phyloP scores from a whole-genome alignment of 2,888 invertebrate species.

The Carpatolechia fugitivella region DNA sequence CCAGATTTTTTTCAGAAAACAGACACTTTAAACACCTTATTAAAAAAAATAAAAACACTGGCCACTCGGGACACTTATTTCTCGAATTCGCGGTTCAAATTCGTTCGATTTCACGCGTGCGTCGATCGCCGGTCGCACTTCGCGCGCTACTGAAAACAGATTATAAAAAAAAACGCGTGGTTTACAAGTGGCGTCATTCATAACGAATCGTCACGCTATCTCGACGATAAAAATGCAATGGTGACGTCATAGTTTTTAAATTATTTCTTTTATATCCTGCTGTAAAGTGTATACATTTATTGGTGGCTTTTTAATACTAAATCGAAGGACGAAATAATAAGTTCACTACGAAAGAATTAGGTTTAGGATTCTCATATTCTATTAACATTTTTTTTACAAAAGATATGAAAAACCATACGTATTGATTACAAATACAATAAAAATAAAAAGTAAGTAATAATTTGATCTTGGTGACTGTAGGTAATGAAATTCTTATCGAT shows the following conservation, averaged over 20 bases:
- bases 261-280: not conserved
- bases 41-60: conserved; percentile 38
- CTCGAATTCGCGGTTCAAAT: conserved; percentile 45
- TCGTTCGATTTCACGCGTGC: conserved; percentile 43
- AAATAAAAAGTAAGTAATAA: too few relatives aligned
- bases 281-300: too few relatives aligned
- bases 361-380: too few relatives aligned
- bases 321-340: too few relatives aligned
- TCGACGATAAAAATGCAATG: conserved; percentile 16
- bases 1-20: not conserved
- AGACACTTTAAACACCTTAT: conserved; percentile 34
- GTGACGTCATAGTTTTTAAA: too few relatives aligned
- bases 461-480: not conserved
- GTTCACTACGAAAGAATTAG: too few relatives aligned
- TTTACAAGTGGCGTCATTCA: conserved; percentile 33
- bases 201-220: conserved; percentile 46
- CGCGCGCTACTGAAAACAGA: conserved; percentile 61
- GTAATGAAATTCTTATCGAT: not conserved
- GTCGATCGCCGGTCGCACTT: conserved; percentile 59
- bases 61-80: conserved; percentile 49
- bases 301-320: too few relatives aligned
- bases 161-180: conserved; percentile 24
- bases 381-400: too few relatives aligned
- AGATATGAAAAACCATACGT: too few relatives aligned
- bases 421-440: too few relatives aligned